These are phyloP conservation scores for Tetramorium alpestre DNA, from an alignment of 1,140 invertebrate genomes.

Conservation along the genomic window DNA sequence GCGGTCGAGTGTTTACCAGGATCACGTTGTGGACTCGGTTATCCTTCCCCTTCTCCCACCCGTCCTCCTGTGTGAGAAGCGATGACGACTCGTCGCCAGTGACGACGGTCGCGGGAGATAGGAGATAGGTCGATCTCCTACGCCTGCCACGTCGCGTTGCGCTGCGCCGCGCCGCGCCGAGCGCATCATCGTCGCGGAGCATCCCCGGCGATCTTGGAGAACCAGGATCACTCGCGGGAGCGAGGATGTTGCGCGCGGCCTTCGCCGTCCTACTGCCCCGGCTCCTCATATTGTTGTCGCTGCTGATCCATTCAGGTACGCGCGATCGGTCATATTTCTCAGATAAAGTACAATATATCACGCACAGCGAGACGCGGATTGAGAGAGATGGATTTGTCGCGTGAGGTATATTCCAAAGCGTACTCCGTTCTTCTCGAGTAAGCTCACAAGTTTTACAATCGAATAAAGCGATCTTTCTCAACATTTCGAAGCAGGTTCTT, in stretches of 20 bases:
- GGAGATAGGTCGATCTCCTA: conserved; percentile 51
- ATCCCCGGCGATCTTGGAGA: conserved; percentile 47
- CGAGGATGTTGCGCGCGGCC: conserved; percentile 61
- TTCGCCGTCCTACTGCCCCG: conserved; percentile 51
- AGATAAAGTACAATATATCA: neutral
- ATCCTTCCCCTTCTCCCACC: neutral
- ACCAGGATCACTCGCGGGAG: conserved; percentile 40
- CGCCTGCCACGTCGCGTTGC: conserved; percentile 5
- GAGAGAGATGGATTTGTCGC: conserved; percentile 9
- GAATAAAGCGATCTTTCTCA: neutral
- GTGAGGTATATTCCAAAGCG: neutral
- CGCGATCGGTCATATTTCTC: neutral
- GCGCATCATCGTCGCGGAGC: conserved; percentile 51
- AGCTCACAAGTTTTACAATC: neutral
- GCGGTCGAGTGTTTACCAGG: conserved; percentile 38
- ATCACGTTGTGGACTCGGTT: conserved; percentile 24
- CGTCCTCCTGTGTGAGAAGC: neutral
- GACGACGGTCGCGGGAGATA: conserved; percentile 11
- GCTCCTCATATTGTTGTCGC: conserved; percentile 49
- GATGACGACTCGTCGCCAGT: conserved; percentile 20
- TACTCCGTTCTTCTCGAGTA: neutral
- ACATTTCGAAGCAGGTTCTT: neutral
- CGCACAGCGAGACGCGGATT: neutral
- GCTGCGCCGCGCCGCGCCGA: neutral
- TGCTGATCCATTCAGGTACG: conserved; percentile 68